Evolutionary conservation across 2,797 vertebrate species (phyloP).

Genomic region (Dicrostonyx torquatus): DNA sequence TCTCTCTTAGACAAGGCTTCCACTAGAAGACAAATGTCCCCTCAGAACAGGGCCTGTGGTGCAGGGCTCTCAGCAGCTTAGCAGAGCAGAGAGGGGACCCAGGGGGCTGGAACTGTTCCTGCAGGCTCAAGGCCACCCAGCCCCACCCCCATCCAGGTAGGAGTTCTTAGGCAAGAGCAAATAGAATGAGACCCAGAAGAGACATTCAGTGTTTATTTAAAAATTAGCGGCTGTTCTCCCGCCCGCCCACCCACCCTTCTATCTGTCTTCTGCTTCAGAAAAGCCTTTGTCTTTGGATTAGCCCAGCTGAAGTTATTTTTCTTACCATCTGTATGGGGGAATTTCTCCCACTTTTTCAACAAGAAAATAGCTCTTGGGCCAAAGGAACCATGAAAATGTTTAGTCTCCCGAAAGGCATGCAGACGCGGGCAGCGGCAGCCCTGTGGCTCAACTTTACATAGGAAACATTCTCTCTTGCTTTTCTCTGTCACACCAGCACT

Average conservation of each 20-base stretch:
- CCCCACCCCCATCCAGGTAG: not conserved
- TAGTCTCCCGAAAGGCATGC: conserved; percentile 74
- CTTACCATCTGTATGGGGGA: conserved; percentile 60
- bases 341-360: conserved; percentile 74
- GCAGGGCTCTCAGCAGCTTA: not conserved
- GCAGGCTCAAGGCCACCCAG: not conserved
- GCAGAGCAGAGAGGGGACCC: not conserved
- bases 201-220: conserved; percentile 63
- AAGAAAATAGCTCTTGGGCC: conserved; percentile 78
- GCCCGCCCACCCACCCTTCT: not conserved
- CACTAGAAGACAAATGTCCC: not conserved
- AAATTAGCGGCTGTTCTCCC: conserved; percentile 21
- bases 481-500: not conserved
- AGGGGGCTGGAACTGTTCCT: not conserved
- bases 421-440: conserved; percentile 45
- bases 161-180: conserved; percentile 3
- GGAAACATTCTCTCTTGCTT: conserved; percentile 47
- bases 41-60: not conserved
- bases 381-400: conserved; percentile 77
- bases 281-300: conserved; percentile 64
- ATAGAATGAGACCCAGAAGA: conserved; percentile 57
- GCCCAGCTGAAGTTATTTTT: conserved; percentile 76
- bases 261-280: conserved; percentile 63
- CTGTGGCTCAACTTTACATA: not conserved
- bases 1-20: not conserved